Base-by-base conservation (phyloP, 2,113 vertebrate species). In the Pluvianellus socialis region DNA sequence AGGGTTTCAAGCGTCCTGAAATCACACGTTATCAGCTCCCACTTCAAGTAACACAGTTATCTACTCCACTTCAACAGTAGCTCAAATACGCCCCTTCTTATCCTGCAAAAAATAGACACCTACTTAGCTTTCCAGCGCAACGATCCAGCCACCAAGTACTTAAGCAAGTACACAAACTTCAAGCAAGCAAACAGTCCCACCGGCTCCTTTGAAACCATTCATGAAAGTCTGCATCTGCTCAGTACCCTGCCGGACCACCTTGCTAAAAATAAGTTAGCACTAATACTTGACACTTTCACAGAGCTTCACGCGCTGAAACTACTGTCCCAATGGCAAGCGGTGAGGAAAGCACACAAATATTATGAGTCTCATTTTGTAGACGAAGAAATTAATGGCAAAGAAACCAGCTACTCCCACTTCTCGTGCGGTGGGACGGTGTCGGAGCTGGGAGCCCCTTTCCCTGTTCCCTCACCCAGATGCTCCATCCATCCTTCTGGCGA, bases 51-150 rank as follows among this genome's bases (percentile, higher is more conserved):
- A 63, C 84, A 94, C 77, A 85, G 77, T 66, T 88, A 91, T 94
- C 91, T 87, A 45, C 75, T 56, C 56, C 88, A 84, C 96, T 96
- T 90, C 90, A 93, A 55, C 96, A 83, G 72, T 7, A 90, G 76
- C 77, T 92, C 88, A 81, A 86, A 94, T n/a, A 92, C 62, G 17
- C 73, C 91, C 77, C 77, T 94, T 87, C 92, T 96, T 82, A 96
- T 82, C 94, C 91, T 72, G 66, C 74, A 95, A 79, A 96, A 96
- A 72, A 75, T 3, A 97, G 89, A 92, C 91, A 95, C 94, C 94
- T 76, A 52, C 86, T 91, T 53, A 45, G 68, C 92, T 79, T 68
- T 58, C 61, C 94, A 89, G 80, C 16, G 49, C 80, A 58, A 9
- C 1, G 49, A 96, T 75, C 83, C 65, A 85, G 86, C 61, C 93